Evolutionary conservation across 2,888 invertebrate species (phyloP).

Genomic region (Chrysopilus asiliformis): DNA sequence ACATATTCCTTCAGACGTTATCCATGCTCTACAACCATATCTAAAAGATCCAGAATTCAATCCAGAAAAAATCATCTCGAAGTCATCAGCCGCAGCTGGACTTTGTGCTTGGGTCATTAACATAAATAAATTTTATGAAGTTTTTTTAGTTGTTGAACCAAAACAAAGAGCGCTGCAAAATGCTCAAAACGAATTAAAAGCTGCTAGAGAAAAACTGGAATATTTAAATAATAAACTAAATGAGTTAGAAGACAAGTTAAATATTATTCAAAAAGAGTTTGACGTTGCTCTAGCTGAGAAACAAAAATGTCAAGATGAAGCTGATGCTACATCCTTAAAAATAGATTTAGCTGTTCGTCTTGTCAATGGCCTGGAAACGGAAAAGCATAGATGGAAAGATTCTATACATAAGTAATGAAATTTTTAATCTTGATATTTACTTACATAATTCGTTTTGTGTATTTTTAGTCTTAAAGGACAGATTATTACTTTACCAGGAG

Average conservation of each 20-base stretch:
- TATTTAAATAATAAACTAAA: constrained; percentile 57
- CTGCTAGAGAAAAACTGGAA: constrained; percentile 67
- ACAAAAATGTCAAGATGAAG: constrained; percentile 82
- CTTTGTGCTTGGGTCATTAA: constrained; percentile 92
- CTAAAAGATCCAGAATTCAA: constrained; percentile 60
- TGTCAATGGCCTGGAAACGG: constrained; percentile 84
- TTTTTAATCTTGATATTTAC: neutral
- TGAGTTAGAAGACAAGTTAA: constrained; percentile 61
- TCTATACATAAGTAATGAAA: constrained; percentile 40
- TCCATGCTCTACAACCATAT: constrained; percentile 56
- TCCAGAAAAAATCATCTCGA: constrained; percentile 66
- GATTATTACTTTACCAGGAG: constrained; percentile 72
- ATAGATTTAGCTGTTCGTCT: constrained; percentile 85
- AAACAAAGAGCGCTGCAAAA: constrained; percentile 73
- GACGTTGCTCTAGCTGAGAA: constrained; percentile 77
- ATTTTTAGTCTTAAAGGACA: constrained; percentile 3
- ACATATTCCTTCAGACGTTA: constrained; percentile 76
- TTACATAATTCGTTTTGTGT: neutral
- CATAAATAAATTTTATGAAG: constrained; percentile 77
- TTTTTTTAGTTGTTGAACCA: constrained; percentile 85
- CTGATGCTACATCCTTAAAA: constrained; percentile 75
- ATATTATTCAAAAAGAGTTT: constrained; percentile 64
- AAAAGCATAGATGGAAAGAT: constrained; percentile 73
- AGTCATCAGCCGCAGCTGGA: constrained; percentile 85
- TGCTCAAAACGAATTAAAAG: constrained; percentile 71